A percentile compares a stretch with the other conserved stretches of the same genome.
Evolutionary conservation across 2,113 vertebrate species (phyloP).

Genomic region (Pseudorhombus dupliciocellatus): DNA sequence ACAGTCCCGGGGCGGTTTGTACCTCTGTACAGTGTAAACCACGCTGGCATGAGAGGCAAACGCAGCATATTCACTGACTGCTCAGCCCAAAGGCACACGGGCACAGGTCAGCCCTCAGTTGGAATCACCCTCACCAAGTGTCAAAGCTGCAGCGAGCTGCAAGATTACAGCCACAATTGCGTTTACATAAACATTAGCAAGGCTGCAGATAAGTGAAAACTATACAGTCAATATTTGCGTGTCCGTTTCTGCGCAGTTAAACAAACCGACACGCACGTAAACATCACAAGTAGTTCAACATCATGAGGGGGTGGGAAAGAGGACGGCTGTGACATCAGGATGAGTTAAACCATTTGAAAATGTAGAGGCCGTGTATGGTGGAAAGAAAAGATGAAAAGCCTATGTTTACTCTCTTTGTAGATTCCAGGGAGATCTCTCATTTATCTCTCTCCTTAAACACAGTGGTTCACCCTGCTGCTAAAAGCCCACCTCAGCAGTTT

Average conservation of each 20-base stretch:
- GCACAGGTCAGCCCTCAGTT: slow-evolving; percentile 65
- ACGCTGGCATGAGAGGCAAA: slow-evolving; percentile 65
- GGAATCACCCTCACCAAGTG: slow-evolving; percentile 54
- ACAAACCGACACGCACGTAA: slow-evolving; percentile 31
- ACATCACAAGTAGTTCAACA: slow-evolving; percentile 35
- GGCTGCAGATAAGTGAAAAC: slow-evolving; percentile 55
- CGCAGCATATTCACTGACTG: slow-evolving; percentile 66
- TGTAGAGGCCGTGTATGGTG: slow-evolving; percentile 48
- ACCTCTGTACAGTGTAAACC: slow-evolving; percentile 38
- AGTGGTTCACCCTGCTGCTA: slow-evolving; percentile 78
- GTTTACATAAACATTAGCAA: slow-evolving; percentile 55
- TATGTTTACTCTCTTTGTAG: slow-evolving; percentile 79
- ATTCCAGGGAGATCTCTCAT: slow-evolving; percentile 79
- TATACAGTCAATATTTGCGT: slow-evolving; percentile 61
- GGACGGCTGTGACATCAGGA: slow-evolving; percentile 39
- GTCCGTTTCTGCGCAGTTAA: slow-evolving; percentile 30
- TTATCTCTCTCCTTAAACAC: slow-evolving; percentile 82
- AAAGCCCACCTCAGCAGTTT: slow-evolving; percentile 83
- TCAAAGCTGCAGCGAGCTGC: slow-evolving; percentile 65
- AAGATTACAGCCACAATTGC: slow-evolving; percentile 51
- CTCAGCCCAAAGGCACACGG: slow-evolving; percentile 67
- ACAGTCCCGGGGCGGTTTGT: slow-evolving; percentile 57
- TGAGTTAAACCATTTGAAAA: slow-evolving; percentile 58
- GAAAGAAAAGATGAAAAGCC: slow-evolving; percentile 74
- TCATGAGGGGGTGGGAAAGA: slow-evolving; percentile 18